Evolutionary conservation across 2,113 vertebrate species (phyloP).

Genomic region (Protobothrops mucrosquamatus): DNA sequence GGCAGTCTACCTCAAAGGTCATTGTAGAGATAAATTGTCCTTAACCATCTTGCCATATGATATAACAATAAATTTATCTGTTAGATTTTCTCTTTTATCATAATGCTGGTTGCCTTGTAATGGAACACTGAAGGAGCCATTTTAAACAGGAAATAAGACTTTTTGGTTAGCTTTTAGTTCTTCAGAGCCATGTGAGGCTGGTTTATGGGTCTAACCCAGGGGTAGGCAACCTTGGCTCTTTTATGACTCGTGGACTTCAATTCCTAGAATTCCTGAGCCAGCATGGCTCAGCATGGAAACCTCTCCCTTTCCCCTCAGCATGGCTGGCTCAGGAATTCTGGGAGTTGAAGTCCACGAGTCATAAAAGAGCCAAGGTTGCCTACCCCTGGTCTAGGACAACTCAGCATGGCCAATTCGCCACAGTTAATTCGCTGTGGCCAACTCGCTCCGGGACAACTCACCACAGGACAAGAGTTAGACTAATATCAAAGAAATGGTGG

Average conservation of each 20-base stretch:
- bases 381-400: neutral
- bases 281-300: no score
- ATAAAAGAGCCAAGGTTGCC: no score
- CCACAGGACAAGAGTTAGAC: neutral
- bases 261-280: no score
- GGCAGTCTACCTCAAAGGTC: neutral
- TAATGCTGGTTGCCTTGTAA: neutral
- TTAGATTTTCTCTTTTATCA: neutral
- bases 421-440: neutral
- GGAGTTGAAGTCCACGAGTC: no score
- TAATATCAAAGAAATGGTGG: neutral
- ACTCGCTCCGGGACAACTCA: neutral
- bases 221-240: no score
- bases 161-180: neutral
- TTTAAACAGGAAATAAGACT: neutral
- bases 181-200: rapidly evolving
- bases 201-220: neutral
- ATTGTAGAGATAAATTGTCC: neutral
- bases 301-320: no score
- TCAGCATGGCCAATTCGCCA: neutral
- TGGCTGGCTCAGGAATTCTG: no score
- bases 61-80: neutral
- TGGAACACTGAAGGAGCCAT: neutral
- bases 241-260: no score
- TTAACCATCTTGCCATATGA: neutral